Evolutionary conservation across 2,797 vertebrate species (phyloP).

Genomic region (Brotula barbata): DNA sequence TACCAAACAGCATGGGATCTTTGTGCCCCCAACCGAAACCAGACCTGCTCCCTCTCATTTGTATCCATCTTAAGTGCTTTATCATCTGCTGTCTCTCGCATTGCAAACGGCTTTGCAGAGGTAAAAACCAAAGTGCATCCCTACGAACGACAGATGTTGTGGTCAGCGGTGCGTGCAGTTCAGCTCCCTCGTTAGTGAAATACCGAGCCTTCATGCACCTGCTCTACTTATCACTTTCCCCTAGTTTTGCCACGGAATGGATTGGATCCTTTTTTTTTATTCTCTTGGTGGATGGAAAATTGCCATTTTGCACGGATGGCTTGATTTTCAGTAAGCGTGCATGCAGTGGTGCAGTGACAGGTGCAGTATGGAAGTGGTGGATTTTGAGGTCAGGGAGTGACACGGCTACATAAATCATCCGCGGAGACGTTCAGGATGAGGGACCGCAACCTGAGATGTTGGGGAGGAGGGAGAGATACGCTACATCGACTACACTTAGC

Average conservation of each 20-base stretch:
- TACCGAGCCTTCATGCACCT: slow-evolving; percentile 66
- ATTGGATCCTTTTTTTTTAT: slow-evolving; percentile 31
- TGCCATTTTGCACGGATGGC: slow-evolving; percentile 68
- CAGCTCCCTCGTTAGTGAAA: slow-evolving; percentile 71
- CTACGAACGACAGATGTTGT: slow-evolving; percentile 73
- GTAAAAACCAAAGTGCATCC: slow-evolving; percentile 45
- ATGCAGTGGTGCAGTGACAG: slow-evolving; percentile 63
- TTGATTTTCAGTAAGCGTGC: slow-evolving; percentile 67
- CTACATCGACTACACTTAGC: slow-evolving; percentile 1
- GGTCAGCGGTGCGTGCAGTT: slow-evolving; percentile 66
- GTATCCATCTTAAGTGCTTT: slow-evolving; percentile 45
- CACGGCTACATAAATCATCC: slow-evolving; percentile 66
- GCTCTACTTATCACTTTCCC: slow-evolving; percentile 62
- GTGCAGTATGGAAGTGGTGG: slow-evolving; percentile 70
- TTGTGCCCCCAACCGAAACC: slow-evolving; percentile 29
- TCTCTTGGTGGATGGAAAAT: slow-evolving; percentile 68
- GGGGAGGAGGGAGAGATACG: slow-evolving; percentile 18
- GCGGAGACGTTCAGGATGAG: slow-evolving; percentile 52
- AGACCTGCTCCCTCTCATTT: slow-evolving; percentile 47
- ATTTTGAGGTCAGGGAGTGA: slow-evolving; percentile 67
- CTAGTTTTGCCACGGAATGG: slow-evolving; percentile 47
- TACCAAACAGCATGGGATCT: slow-evolving; percentile 21
- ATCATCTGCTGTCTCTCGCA: slow-evolving; percentile 52
- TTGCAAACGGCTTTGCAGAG: slow-evolving; percentile 47
- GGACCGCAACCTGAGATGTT: slow-evolving; percentile 33